Percentiles rank a stretch among this genome's conserved stretches.
phyloP scores from a whole-genome alignment of 2,888 invertebrate species.

The Aphelenchoides bicaudatus region DNA sequence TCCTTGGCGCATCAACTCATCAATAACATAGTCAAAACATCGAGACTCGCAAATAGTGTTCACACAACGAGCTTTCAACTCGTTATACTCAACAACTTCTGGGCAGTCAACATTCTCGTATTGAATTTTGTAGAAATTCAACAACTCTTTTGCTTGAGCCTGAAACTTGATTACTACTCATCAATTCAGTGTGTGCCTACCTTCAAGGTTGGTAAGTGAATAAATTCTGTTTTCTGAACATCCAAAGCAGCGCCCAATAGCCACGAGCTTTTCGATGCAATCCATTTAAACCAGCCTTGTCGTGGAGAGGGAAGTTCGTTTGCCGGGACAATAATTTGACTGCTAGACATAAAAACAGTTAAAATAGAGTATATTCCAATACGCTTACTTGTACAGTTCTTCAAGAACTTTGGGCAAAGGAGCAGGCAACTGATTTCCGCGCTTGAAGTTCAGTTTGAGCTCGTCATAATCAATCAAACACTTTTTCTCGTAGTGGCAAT shows the following conservation, averaged over 20 bases:
- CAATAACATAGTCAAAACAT: conserved; percentile 31
- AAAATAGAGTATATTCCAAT: not conserved
- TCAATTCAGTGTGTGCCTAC: conserved; percentile 21
- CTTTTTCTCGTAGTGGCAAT: conserved; percentile 41
- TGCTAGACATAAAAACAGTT: conserved; percentile 14
- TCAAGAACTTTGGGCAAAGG: conserved; percentile 43
- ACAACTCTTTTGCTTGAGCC: conserved; percentile 33
- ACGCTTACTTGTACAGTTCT: conserved; percentile 41
- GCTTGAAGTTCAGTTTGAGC: conserved; percentile 44
- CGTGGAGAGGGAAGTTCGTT: conserved; percentile 21
- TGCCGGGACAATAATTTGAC: conserved; percentile 16
- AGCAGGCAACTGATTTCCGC: conserved; percentile 48
- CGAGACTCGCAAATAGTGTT: conserved; percentile 22
- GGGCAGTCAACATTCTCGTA: conserved; percentile 37
- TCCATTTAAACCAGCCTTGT: conserved; percentile 35
- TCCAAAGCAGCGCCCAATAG: conserved; percentile 15
- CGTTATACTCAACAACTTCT: conserved; percentile 38
- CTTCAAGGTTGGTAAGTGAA: conserved; percentile 33
- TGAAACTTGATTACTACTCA: conserved; percentile 18
- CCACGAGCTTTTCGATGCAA: conserved; percentile 29
- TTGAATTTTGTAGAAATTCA: conserved; percentile 40
- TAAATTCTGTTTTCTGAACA: conserved; percentile 19
- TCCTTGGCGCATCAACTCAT: conserved; percentile 31
- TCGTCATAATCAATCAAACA: conserved; percentile 38
- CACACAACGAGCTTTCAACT: conserved; percentile 22